Base-by-base conservation (phyloP, 2,888 invertebrate species). In the Eupsilia transversa region DNA sequence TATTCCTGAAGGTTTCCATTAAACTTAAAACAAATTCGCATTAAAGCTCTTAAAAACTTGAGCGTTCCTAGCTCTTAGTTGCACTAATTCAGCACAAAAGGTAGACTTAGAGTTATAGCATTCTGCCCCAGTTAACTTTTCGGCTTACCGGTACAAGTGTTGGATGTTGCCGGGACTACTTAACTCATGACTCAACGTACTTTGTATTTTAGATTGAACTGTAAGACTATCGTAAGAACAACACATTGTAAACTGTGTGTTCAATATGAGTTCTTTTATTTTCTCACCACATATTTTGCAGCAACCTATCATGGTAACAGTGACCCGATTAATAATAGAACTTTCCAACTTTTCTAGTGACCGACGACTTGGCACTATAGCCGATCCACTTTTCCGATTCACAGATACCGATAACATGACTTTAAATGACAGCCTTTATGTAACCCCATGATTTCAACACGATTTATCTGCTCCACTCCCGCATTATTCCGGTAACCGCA, bases 41-140 rank as follows among this genome's bases (percentile, higher is more conserved):
- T 79, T 75, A 69, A 86, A 74, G 68, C 66, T 83, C 72, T 83
- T 77, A 79, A 68, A 77, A 83, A 85, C 66, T 84, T 78, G 30
- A 66, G 41, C 69, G 41, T 57, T 79, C 67, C 61, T 61, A 64
- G 65, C 63, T 77, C 63, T 79, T 79, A 71, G 83, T 79, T 80
- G 79, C 74, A 77, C 81, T 81, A 75, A 83, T 86, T 80, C 79
- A 74, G 52, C 54, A 79, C 84, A 74, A 80, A 80, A 83, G 75
- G 80, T 77, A 71, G 78, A 76, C 73, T 79, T 74, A 63, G 54
- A 76, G 64, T 66, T 76, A 70, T 49, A 75, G 27, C 65, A 72
- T 70, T 66, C 54, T 71, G 75, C 56, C 43, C 75, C 20, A 79
- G 74, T 83, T 80, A 77, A 83, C 80, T 86, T 77, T 76, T 83